Evolutionary conservation across 2,888 invertebrate species (phyloP), one percentile per base, ranked within the genome.

Genomic region (Kuschelorhynchus macadamiae): DNA sequence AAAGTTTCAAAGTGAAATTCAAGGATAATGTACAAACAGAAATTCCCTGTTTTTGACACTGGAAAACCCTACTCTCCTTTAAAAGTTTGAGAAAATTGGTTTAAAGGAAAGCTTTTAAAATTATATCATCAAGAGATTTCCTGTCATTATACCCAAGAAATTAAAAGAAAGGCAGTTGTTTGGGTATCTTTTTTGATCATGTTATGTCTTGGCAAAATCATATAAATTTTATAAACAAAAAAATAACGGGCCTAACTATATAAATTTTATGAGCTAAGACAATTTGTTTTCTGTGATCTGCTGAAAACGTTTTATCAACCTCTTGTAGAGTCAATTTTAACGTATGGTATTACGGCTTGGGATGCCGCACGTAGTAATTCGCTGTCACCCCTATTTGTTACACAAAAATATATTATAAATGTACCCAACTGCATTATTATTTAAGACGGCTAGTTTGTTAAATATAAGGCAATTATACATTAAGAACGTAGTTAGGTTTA

Each of bases 341-440:
- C 42, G 9, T 42, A 42, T 42, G 42, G 42, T 11, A 42, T 42
- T 2, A 42, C 42, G 16, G 42, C 42, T 5, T 42, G 42, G 42
- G 16, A 16, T 4, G 42, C 42, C 9, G 2, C 42, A 3, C 16
- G 42, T 11, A 16, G 11, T 4, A 42, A 17, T 42, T 8, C 16
- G 4, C 16, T 42, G 3, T 5, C 2, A 42, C 11, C 42, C 5
- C 17, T 42, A 5, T 42, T 42, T 42, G 16, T 42, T 5, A 42
- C 42, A 42, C 3, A 42, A 17, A 14, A 42, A 42, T 36, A 36
- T 11, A 36, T 36, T 3, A 11, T 36, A 36, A 36, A 36, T 7
- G 11, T 36, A 25, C 7, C 7, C 25, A 25, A 25, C 25, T 5
- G 7, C 25, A 5, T 25, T 25, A 36, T n/a, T 36, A 7, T 36